Base-by-base conservation (phyloP, 1,140 invertebrate genomes). In the Euschistus heros region DNA sequence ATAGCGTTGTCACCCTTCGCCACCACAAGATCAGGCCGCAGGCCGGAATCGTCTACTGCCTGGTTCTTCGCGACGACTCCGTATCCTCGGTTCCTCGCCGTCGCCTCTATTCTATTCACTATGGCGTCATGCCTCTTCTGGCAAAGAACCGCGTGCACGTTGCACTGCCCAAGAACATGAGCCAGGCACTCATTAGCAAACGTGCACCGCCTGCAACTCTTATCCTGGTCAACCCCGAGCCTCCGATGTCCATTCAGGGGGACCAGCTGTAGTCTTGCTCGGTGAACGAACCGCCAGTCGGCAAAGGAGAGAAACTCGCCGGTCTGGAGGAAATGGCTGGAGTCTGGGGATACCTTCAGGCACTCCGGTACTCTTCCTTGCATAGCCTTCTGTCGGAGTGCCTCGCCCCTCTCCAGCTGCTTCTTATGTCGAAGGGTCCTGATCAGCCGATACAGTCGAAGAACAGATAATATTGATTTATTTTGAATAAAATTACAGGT, bases 251-350 rank as follows among this genome's bases (percentile, higher is more conserved):
- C 71, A 44, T 70, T 69, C 0, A 71, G 37, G 0, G 67, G 67
- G 1, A 71, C 26, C 0, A 69, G 17, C 42, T 69, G 66, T 0
- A 72, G 63, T 13, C 71, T 27, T 4, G 71, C 71, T 6, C 66
- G 46, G 62, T 73, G 71, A 3, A 73, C 63, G 65, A 73, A 72
- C 2, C 70, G 59, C 71, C 71, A 72, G 57, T 72, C 72, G n/a
- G 67, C 52, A 42, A 72, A 73, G 1, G 66, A 33, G 8, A 61
- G 67, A 47, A 60, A 70, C 4, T 55, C 27, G 0, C 71, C 69
- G 7, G 24, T 65, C 0, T 4, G 17, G 0, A 71, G 22, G 20
- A 70, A 69, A 37, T 72, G 71, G 62, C 37, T 52, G 14, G 47
- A 55, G 0, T 60, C 63, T 0, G 47, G 50, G 33, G 66, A 54